A percentile compares a stretch with the other conserved stretches of the same genome.
These are phyloP conservation scores for Cynoglossus semilaevis DNA, from an alignment of 2,113 vertebrate species.

Conservation along the genomic window DNA sequence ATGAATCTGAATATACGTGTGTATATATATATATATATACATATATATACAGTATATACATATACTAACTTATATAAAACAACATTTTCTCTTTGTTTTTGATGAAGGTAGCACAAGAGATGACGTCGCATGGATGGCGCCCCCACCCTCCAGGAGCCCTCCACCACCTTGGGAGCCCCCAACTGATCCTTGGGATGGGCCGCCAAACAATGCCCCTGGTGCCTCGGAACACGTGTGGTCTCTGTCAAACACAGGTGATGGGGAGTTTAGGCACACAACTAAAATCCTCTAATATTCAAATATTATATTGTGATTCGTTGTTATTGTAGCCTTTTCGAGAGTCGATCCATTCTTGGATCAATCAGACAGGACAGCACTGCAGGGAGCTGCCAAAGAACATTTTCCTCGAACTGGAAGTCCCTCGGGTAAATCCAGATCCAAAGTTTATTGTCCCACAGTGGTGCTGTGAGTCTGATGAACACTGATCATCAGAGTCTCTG, in stretches of 20 bases:
- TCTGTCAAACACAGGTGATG: conserved; percentile 53
- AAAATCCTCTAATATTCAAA: neutral
- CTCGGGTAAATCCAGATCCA: conserved; percentile 81
- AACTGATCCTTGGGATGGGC: conserved; percentile 82
- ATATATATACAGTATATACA: no score
- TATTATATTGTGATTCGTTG: neutral
- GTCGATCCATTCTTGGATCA: conserved; percentile 80
- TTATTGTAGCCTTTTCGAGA: conserved; percentile 63
- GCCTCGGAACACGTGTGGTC: conserved; percentile 44
- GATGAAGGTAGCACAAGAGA: conserved; percentile 38
- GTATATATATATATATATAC: no score
- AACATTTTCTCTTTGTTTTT: no score
- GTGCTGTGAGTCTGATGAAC: neutral
- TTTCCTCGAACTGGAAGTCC: conserved; percentile 76
- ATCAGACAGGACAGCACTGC: conserved; percentile 51
- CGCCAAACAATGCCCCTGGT: conserved; percentile 58
- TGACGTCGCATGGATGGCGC: conserved; percentile 67
- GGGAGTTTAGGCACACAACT: neutral
- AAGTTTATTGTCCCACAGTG: neutral
- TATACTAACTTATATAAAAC: no score
- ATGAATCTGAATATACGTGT: no score
- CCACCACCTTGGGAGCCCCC: conserved; percentile 72
- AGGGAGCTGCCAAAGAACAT: conserved; percentile 25
- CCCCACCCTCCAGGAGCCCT: conserved; percentile 56
- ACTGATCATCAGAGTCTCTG: neutral